These are phyloP conservation scores for Thaumetopoea pityocampa DNA, from an alignment of 1,140 invertebrate species.

Conservation along the genomic window DNA sequence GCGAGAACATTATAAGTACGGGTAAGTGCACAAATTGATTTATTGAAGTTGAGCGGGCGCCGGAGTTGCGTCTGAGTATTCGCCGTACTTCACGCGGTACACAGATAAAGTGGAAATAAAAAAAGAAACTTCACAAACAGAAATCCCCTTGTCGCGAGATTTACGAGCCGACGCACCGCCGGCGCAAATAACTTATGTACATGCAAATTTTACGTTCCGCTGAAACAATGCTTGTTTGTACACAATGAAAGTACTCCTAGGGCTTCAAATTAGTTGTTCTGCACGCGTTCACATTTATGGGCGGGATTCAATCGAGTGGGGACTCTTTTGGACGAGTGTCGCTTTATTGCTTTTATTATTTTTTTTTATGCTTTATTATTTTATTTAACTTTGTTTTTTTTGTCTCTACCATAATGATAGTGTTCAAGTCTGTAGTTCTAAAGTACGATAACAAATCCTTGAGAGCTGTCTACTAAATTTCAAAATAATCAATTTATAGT, in stretches of 20 bases:
- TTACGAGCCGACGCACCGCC: constrained; percentile 68
- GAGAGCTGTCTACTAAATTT: too few relatives aligned
- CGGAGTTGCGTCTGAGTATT: constrained; percentile 66
- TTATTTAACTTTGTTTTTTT: too few relatives aligned
- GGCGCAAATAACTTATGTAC: constrained; percentile 51
- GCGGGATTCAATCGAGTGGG: too few relatives aligned
- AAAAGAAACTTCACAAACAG: constrained; percentile 72
- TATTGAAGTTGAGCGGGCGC: constrained; percentile 69
- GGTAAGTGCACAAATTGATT: constrained; percentile 73
- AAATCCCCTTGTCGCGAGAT: constrained; percentile 72
- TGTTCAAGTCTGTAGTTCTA: too few relatives aligned
- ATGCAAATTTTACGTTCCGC: constrained; percentile 66
- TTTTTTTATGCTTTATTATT: too few relatives aligned
- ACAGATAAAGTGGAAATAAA: constrained; percentile 73
- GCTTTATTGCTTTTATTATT: too few relatives aligned
- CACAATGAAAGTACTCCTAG: constrained; percentile 5
- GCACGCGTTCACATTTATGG: neutral
- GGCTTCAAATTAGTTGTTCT: constrained; percentile 1
- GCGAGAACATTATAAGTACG: constrained; percentile 62
- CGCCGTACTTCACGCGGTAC: constrained; percentile 62
- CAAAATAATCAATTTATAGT: too few relatives aligned
- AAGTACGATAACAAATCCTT: too few relatives aligned
- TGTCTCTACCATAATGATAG: too few relatives aligned
- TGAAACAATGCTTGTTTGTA: constrained; percentile 21
- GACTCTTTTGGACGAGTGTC: too few relatives aligned